Conservation (phyloP, 2,797 vertebrate genomes). For the Pempheris klunzingeri region DNA sequence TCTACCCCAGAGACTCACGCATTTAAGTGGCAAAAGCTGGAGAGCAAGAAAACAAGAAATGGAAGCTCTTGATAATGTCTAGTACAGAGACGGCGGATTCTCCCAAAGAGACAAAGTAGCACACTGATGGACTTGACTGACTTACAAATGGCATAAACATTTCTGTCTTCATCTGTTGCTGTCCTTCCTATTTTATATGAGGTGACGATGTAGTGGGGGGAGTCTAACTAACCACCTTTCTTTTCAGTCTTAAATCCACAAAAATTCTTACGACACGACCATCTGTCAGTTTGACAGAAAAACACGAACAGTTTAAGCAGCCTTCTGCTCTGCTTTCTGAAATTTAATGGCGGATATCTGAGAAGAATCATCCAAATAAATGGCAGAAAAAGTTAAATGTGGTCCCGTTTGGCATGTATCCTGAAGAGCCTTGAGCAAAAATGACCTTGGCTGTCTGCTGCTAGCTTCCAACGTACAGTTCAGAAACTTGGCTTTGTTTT, state of each 20-base stretch:
- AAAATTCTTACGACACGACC: constrained; percentile 11
- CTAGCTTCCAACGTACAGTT: constrained; percentile 33
- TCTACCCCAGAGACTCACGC: neutral
- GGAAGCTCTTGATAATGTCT: neutral
- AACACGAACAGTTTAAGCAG: constrained; percentile 14
- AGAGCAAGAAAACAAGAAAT: constrained; percentile 4
- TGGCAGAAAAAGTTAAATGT: neutral
- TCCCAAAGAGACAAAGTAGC: constrained; percentile 8
- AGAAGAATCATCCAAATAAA: neutral
- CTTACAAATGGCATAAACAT: constrained; percentile 5
- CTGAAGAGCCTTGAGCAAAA: constrained; percentile 18
- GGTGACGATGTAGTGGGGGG: neutral
- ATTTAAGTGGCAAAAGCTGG: constrained; percentile 17
- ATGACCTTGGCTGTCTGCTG: constrained; percentile 4
- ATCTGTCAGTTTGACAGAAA: constrained; percentile 19
- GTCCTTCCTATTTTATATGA: constrained; percentile 5
- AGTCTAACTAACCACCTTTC: neutral
- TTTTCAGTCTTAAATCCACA: constrained; percentile 11
- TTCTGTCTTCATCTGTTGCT: neutral
- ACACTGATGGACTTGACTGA: neutral
- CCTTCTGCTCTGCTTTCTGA: neutral
- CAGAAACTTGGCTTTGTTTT: constrained; percentile 34
- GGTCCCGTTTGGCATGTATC: constrained; percentile 9
- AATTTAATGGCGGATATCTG: constrained; percentile 3
- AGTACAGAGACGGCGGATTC: neutral